Evolutionary conservation across 2,113 vertebrate species (phyloP), one percentile per base, ranked within the genome.

Genomic region (Thamnophis sirtalis): DNA sequence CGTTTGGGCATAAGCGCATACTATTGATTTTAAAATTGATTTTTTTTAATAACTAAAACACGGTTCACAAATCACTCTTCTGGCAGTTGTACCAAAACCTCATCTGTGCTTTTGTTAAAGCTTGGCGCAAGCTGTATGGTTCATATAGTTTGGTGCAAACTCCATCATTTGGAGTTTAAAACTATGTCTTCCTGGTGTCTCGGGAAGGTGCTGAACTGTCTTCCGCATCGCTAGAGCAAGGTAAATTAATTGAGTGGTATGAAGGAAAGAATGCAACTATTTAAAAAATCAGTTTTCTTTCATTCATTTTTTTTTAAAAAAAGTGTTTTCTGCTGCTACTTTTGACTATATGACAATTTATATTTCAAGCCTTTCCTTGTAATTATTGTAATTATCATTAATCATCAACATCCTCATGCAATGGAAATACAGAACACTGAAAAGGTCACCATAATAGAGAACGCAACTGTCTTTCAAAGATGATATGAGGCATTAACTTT

Each of bases 331-430:
- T 96, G 93, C 26, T 89, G 95, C 95, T 97, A 95, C 95, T 96
- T 96, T 95, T 96, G 94, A 96, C 95, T 91, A 93, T 97, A 95
- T 96, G 93, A 93, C 92, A 95, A 96, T 95, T 96, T 97, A 94
- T 96, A 95, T 97, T 96, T 96, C 92, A 89, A 95, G 88, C 84
- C 86, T 95, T 93, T 96, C 92, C 93, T 94, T 96, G 91, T 96
- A 96, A 96, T 97, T 97, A 96, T 97, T 96, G 93, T 96, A 96
- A 96, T 97, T 95, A 97, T 94, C 94, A 97, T 96, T 97, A 97
- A 96, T 97, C 95, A 97, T 95, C 95, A 97, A 94, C 94, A 97
- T 97, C 95, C 96, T 97, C 89, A 96, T 95, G 95, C 95, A 96
- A 96, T 92, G 94, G 94, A 97, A 98, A 96, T 86, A 95, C 89